Conservation (phyloP, 2,888 invertebrate species). For the Stenichneumon culpator region DNA sequence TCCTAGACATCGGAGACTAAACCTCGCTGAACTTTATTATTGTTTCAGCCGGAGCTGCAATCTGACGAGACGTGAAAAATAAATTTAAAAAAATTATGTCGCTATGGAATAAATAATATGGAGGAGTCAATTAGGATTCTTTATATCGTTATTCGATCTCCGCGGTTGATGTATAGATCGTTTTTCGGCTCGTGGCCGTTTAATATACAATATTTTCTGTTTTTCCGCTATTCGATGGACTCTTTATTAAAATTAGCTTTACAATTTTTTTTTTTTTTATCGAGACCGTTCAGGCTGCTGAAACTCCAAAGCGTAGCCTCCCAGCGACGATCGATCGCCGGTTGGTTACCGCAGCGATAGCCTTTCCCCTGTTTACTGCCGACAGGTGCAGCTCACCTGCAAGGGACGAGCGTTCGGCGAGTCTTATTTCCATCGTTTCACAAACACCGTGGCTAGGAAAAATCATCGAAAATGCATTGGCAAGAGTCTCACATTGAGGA, state of each 20-base stretch:
- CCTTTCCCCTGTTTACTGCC: conserved; percentile 10
- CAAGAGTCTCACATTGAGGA: conserved; percentile 14
- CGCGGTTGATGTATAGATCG: conserved; percentile 23
- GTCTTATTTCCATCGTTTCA: background rate
- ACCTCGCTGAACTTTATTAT: background rate
- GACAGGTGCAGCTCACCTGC: conserved; percentile 21
- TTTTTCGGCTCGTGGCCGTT: conserved; percentile 4
- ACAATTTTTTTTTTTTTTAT: background rate
- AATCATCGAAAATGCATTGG: conserved; percentile 42
- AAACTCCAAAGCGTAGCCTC: background rate
- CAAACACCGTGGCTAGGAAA: background rate
- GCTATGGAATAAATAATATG: background rate
- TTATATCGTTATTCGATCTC: conserved; percentile 14
- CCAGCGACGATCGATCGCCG: conserved; percentile 11
- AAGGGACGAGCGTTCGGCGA: background rate
- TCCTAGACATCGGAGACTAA: background rate
- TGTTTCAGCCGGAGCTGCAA: conserved; percentile 81
- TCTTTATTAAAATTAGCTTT: background rate
- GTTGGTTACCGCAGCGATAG: background rate
- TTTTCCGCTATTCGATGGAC: background rate
- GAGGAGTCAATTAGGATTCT: background rate
- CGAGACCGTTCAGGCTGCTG: background rate
- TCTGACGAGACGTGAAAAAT: conserved; percentile 75
- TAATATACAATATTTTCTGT: conserved; percentile 43
- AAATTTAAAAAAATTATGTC: background rate